Evolutionary conservation across 2,888 invertebrate genomes (phyloP).

Genomic region (Bruchidius siliquastri): DNA sequence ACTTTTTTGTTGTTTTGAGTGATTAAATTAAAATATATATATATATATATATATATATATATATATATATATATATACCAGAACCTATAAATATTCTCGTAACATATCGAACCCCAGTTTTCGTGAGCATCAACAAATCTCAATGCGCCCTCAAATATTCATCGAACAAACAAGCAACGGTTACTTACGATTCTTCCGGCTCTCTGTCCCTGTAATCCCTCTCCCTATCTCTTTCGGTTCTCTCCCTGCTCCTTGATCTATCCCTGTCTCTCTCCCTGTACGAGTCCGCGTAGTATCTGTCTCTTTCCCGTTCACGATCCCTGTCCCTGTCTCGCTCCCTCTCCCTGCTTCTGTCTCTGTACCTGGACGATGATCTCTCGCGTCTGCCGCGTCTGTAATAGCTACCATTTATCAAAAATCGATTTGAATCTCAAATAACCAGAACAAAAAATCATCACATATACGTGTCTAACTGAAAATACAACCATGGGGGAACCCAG

Average conservation of each 20-base stretch:
- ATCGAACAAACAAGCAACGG: neutral
- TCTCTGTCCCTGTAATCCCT: constrained; percentile 72
- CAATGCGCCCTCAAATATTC: neutral
- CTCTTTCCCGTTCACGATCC: constrained; percentile 50
- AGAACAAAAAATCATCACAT: no score
- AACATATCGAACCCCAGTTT: no score
- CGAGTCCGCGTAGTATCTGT: constrained; percentile 48
- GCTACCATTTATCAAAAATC: neutral
- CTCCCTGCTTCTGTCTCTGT: constrained; percentile 56
- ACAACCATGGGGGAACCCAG: no score
- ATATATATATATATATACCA: no score
- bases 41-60: no score
- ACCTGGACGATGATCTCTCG: constrained; percentile 46
- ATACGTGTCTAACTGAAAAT: no score
- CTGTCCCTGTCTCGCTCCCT: constrained; percentile 56
- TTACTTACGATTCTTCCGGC: constrained; percentile 68
- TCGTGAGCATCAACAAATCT: no score
- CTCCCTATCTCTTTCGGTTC: constrained; percentile 61
- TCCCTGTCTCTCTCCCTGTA: constrained; percentile 57
- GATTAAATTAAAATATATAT: no score
- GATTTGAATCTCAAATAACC: neutral
- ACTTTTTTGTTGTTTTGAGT: no score
- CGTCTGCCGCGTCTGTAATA: constrained; percentile 34
- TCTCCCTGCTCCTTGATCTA: constrained; percentile 53
- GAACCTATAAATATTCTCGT: no score